These are phyloP conservation scores for Enteromius treurensis DNA, from an alignment of 2,797 vertebrate genomes.

Conservation along the genomic window DNA sequence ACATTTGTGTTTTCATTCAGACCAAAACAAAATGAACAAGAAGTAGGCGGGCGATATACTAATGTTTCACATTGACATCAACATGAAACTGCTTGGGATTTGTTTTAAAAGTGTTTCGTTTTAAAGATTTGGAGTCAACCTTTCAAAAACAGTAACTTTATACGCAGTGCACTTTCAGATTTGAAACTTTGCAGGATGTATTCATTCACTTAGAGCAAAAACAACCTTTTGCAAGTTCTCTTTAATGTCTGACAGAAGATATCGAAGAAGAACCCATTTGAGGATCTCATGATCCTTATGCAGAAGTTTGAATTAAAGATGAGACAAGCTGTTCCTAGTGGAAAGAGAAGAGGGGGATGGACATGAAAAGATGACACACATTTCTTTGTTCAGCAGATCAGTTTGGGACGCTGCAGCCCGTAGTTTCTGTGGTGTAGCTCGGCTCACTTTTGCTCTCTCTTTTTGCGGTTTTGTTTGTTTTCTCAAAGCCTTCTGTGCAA, in stretches of 20 bases:
- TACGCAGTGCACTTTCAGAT: too few species aligned
- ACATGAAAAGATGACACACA: constrained; percentile 46
- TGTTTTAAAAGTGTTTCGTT: too few species aligned
- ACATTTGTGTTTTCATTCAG: too few species aligned
- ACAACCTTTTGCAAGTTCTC: constrained; percentile 30
- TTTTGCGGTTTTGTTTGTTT: constrained; percentile 21
- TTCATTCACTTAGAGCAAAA: too few species aligned
- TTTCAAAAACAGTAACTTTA: too few species aligned
- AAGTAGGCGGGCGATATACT: too few species aligned
- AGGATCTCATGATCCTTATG: constrained; percentile 12
- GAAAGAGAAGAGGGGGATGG: constrained; percentile 21
- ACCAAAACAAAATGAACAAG: too few species aligned
- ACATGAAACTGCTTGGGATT: too few species aligned
- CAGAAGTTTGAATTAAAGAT: constrained; percentile 71
- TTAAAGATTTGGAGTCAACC: too few species aligned
- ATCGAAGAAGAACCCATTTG: constrained; percentile 39
- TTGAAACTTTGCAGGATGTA: too few species aligned
- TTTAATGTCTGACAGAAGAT: constrained; percentile 15
- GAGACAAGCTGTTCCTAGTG: constrained; percentile 41
- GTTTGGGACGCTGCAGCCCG: background rate
- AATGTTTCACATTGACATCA: too few species aligned
- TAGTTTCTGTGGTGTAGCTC: constrained; percentile 16
- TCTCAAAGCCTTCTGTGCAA: background rate
- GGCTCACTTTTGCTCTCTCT: background rate
- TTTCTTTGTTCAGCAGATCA: constrained; percentile 44